Evolutionary conservation across 2,113 vertebrate species (phyloP), one percentile per base, ranked within the genome.

Genomic region (Harpagus bidentatus): DNA sequence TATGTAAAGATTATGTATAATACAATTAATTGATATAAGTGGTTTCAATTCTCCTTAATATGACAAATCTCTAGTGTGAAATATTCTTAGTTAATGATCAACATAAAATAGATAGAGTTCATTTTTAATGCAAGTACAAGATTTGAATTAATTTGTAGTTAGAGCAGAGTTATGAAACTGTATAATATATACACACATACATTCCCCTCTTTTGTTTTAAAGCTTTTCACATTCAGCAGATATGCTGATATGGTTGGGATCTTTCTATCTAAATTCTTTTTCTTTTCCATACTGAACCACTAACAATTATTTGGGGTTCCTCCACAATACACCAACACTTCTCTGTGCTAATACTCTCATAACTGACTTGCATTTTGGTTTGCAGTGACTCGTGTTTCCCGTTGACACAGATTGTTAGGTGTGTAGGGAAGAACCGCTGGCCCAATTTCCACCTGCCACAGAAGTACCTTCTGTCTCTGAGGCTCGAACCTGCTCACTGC

Each of bases 11-110:
- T 98, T 98, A 98, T 97, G 97, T 98, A 96, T 98, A 98, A 98
- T 97, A 98, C 98, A 98, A 98, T 98, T 98, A 98, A 98, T 98
- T 98, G 98, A 98, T 98, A 98, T 98, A 98, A 98, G 98, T 98
- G 98, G 97, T 98, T 98, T 98, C 98, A 98, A 97, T 98, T 98
- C 98, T 98, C 97, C 97, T 98, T 98, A 98, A 98, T 98, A 98
- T 98, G 98, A 98, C 98, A 98, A 98, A 98, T 98, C 98, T 98
- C 98, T 95, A 97, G 98, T 98, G 98, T 98, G 98, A 98, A 98
- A 98, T 98, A 98, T 98, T 98, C 98, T 98, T 98, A 97, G 98
- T 98, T 98, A 98, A 98, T 98, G 98, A 98, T 98, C 98, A 98
- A 98, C 98, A 98, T 98, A 98, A 98, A 98, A 98, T 98, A 98